Evolutionary conservation across 2,888 invertebrate genomes (phyloP).

Genomic region (Himalopsyche tibetana): DNA sequence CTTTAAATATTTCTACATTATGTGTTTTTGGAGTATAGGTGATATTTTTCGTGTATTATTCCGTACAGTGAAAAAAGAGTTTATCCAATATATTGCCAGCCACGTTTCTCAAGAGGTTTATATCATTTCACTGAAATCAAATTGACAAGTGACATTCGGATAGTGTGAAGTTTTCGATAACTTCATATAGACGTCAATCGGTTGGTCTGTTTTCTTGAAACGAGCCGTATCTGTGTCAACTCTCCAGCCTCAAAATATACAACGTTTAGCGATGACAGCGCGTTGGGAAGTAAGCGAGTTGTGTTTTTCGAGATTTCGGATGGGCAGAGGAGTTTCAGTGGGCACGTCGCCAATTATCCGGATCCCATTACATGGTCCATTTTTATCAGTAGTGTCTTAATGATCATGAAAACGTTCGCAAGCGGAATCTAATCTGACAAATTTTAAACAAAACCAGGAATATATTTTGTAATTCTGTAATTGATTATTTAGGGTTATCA

Average conservation of each 20-base stretch:
- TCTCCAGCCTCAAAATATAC: slow-evolving; percentile 3
- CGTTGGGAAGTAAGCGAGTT: slow-evolving; percentile 10
- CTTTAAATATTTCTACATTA: too few relatives aligned
- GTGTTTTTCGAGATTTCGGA: slow-evolving; percentile 24
- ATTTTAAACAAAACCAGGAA: neutral
- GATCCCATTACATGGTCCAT: slow-evolving; percentile 42
- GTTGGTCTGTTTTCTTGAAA: neutral
- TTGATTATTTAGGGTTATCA: slow-evolving; percentile 20
- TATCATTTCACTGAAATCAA: too few relatives aligned
- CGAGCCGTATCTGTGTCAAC: slow-evolving; percentile 34
- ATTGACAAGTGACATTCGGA: too few relatives aligned
- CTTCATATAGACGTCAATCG: neutral
- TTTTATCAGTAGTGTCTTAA: slow-evolving; percentile 37
- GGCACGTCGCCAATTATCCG: slow-evolving; percentile 23
- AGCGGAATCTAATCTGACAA: neutral
- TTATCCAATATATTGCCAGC: too few relatives aligned
- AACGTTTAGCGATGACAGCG: slow-evolving; percentile 34
- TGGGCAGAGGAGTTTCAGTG: neutral
- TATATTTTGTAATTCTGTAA: neutral
- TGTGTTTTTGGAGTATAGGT: too few relatives aligned
- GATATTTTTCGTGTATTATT: too few relatives aligned
- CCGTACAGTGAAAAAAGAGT: too few relatives aligned
- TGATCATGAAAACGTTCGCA: slow-evolving; percentile 21
- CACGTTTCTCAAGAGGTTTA: too few relatives aligned
- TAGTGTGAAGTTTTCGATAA: too few relatives aligned